Evolutionary conservation across 2,797 vertebrate genomes (phyloP), one percentile per base, ranked within the genome.

Genomic region (Glossophaga mutica): DNA sequence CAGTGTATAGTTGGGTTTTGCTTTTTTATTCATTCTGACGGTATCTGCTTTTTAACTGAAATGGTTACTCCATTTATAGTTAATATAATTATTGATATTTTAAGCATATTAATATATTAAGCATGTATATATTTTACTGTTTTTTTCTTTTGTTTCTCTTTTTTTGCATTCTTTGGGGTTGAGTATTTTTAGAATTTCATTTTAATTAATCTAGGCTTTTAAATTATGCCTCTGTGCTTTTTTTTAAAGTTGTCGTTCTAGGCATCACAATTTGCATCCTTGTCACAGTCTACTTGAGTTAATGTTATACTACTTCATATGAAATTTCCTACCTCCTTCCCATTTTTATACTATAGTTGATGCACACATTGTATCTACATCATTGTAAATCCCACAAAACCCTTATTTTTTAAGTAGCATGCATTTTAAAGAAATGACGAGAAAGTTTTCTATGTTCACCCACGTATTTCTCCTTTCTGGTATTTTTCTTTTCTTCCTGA

Each of bases 401-500:
- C 84, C 9, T 59, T 44, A 32, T 14, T 92, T 87, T 91, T 85
- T 77, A 42, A 70, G 1, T 68, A 77, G 55, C 39, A 32, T 88
- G 14, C 71, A 82, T 92, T 68, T 91, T 86, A 94, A 94, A 81
- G 34, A 89, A 90, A 90, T 79, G 67, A 48, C 77, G 44, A 79
- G 15, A 86, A 57, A 89, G 22, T 57, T 34, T 39, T 83, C 65
- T 48, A 52, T 70, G 26, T 57, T 76, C 48, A 86, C 37, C 4
- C 18, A 46, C 39, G 26, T 74, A 18, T 82, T 96, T 71, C 77
- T 44, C 32, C 57, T 42, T 83, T 73, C 24, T 78, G 5, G 3
- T 67, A 29, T 59, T 87, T 78, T 83, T 32, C 21, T 74, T 57
- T 83, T 29, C 42, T 81, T 86, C 52, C 9, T 62, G 18, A 68